phyloP scores from a whole-genome alignment of 1,140 invertebrate genomes.

The Meloidogyne chitwoodi region DNA sequence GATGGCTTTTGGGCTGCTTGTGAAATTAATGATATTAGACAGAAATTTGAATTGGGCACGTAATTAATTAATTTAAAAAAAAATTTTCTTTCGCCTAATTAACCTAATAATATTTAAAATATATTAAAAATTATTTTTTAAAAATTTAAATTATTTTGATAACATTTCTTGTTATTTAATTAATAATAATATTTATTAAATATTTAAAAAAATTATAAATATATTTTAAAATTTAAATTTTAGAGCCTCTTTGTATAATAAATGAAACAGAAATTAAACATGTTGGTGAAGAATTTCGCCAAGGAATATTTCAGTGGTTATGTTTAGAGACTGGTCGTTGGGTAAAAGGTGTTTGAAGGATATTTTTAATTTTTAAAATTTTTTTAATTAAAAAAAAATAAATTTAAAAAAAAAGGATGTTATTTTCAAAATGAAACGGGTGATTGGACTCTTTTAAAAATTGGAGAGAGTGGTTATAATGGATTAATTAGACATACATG shows the following conservation, averaged over 20 bases:
- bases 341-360: conserved; percentile 45
- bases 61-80: conserved; percentile 8
- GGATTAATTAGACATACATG: conserved; percentile 57
- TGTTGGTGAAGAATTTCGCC: conserved; percentile 49
- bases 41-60: conserved; percentile 52
- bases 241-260: conserved; percentile 49
- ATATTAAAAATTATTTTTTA: too few species aligned
- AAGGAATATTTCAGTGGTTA: conserved; percentile 57
- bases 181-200: background rate
- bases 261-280: conserved; percentile 36
- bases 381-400: background rate
- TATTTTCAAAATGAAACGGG: conserved; percentile 58
- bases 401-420: conserved; percentile 41
- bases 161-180: conserved; percentile 6
- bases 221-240: conserved; percentile 2
- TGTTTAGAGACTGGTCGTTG: conserved; percentile 57
- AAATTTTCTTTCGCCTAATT: too few species aligned
- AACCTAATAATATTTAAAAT: too few species aligned
- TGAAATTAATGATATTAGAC: conserved; percentile 33
- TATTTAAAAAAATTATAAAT: background rate
- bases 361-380: background rate
- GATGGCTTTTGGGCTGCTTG: conserved; percentile 52
- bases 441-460: conserved; percentile 44
- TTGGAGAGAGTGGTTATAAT: conserved; percentile 50
- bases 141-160: background rate